Evolutionary conservation across 2,113 vertebrate genomes (phyloP), one percentile per base, ranked within the genome.

Genomic region (Eurypyga helias): DNA sequence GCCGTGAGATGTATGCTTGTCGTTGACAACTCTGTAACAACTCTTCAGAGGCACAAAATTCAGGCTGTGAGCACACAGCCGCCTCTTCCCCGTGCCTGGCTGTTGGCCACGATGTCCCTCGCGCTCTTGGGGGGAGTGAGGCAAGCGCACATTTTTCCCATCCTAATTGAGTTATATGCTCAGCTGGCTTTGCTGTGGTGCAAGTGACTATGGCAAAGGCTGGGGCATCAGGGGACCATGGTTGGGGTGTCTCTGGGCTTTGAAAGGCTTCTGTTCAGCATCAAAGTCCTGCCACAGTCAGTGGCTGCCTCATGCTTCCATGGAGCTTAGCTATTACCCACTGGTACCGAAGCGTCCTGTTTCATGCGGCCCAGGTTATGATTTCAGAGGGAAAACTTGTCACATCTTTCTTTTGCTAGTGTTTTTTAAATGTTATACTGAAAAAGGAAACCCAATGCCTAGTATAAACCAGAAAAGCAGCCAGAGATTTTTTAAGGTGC

Each of bases 51-150:
- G 36, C 62, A 54, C 31, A 45, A 67, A 89, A 49, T 28, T 33
- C 45, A 72, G 13, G 31, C 46, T 86, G 28, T 0, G 3, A 34
- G 52, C 17, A 9, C 36, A 43, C 19, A 48, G 60, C 52, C 2
- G 0, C 28, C 73, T 58, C 20, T 51, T 38, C 20, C 33, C 17
- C 0, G 0, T 0, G 6, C 36, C 36, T 45, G 36, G 36, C 33
- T 91, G 28, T 36, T 52, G 55, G 77, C 11, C 15, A 4, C 3
- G 0, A 26, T 76, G n/a, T 62, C 34, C 48, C 16, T 72, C 1
- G 1, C 19, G 69, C 49, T 80, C 49, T 60, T 1, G 0, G 14
- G 6, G 14, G 17, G 13, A 25, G 26, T 15, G 52, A 43, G 48
- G 23, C 28, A 25, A 66, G 3, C 14, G n/a, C 6, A 38, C 31